phyloP scores from a whole-genome alignment of 1,140 invertebrate genomes.

The Coenobita brevimanus region DNA sequence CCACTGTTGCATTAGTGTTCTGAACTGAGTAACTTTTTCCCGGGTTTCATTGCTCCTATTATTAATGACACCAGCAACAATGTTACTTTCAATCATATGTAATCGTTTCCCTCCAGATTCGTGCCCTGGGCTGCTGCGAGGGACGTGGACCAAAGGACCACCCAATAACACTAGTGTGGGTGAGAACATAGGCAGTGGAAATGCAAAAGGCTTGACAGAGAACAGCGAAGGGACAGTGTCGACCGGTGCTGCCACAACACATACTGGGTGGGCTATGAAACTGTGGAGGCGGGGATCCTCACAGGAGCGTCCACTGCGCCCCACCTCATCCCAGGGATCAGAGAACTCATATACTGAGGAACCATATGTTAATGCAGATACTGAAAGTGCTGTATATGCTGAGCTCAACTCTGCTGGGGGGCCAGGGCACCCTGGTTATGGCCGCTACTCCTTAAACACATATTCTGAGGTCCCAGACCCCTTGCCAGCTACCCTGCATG shows the following conservation, averaged over 20 bases:
- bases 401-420: constrained; percentile 69
- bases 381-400: constrained; percentile 71
- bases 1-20: too few relatives aligned
- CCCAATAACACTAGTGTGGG: constrained; percentile 22
- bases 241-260: constrained; percentile 25
- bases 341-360: constrained; percentile 70
- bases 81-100: too few relatives aligned
- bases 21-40: too few relatives aligned
- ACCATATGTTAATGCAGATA: constrained; percentile 69
- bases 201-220: neutral
- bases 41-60: too few relatives aligned
- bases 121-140: constrained; percentile 56
- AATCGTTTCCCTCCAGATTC: constrained; percentile 51
- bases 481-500: constrained; percentile 38
- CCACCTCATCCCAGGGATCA: constrained; percentile 62
- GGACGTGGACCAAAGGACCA: constrained; percentile 54
- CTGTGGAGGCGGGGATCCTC: constrained; percentile 65
- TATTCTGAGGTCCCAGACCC: constrained; percentile 72
- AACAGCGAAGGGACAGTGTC: neutral
- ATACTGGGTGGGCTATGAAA: constrained; percentile 66
- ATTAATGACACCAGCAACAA: too few relatives aligned
- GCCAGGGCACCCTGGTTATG: constrained; percentile 25
- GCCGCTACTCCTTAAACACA: constrained; percentile 70
- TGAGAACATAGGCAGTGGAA: neutral
- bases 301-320: constrained; percentile 64